Evolutionary conservation across 1,140 invertebrate genomes (phyloP), one percentile per base, ranked within the genome.

Genomic region (Drosophila azteca): DNA sequence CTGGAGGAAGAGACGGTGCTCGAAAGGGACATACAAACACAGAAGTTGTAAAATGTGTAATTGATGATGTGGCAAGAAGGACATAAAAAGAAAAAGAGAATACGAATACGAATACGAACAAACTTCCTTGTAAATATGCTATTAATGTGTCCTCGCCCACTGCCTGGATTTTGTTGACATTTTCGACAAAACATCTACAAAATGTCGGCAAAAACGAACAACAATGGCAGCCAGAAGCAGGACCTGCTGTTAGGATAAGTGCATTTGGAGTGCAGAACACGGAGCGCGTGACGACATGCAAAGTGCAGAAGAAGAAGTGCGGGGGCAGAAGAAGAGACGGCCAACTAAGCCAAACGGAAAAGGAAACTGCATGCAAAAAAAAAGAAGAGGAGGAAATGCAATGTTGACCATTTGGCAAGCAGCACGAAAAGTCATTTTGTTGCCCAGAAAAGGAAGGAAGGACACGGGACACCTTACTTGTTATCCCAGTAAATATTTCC

Each of bases 21-120:
- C 35, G 35, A 11, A 35, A 7, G 15, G 41, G 61, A 26, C 13
- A 31, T 13, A 2, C 8, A 9, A 52, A 39, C 45, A 69, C 64
- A 79, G 69, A 71, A 87, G 82, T 87, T 87, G 82, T 87, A 87
- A 87, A 87, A 87, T 87, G 82, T 87, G 82, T 87, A 87, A 87
- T 87, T 87, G 82, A 87, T 87, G 82, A 87, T 87, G 82, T 87
- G 83, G 82, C 83, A 87, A 77, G 20, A 64, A 59, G 58, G 78
- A 82, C 83, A 88, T 82, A 75, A 81, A 85, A 73, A 75, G 45
- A 58, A 44, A 54, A 63, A 49, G 51, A 58, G 29, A 24, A 50
- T 55, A 51, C 17, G 17, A 20, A 50, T 55, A 51, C 17, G 17
- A 20, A 20, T 20, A 24, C 53, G 29, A 22, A 59, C 46, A 50